A percentile compares a stretch with the other conserved stretches of the same genome.
These are phyloP conservation scores for Callipepla californica DNA, from an alignment of 2,113 vertebrate species.

Conservation along the genomic window DNA sequence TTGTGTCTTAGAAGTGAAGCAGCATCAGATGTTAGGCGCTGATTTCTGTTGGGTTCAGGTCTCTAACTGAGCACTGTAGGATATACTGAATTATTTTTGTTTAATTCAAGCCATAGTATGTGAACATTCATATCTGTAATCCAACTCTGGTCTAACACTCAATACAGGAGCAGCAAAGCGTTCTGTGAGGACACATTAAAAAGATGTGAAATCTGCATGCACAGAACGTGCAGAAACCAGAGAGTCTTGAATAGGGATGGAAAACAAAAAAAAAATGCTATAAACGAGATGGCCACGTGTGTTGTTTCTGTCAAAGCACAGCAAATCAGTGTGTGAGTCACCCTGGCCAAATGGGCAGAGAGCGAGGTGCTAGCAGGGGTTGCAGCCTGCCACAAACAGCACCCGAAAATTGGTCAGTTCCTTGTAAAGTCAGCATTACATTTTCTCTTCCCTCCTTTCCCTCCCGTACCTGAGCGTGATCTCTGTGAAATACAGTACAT, in stretches of 20 bases:
- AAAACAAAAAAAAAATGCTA: background rate
- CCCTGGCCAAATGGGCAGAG: background rate
- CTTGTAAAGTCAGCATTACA: too few relatives aligned
- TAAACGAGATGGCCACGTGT: background rate
- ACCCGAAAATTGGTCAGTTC: rapidly evolving
- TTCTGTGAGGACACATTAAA: background rate
- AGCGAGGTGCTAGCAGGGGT: background rate
- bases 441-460: too few relatives aligned
- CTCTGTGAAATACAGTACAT: background rate
- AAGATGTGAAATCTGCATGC: background rate
- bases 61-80: background rate
- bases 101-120: background rate
- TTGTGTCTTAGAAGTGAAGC: background rate
- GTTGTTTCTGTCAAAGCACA: background rate
- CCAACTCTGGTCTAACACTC: background rate
- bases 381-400: background rate
- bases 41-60: background rate
- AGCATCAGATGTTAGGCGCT: background rate
- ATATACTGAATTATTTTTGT: background rate
- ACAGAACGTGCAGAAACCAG: background rate
- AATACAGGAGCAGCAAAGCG: background rate
- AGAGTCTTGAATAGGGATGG: background rate
- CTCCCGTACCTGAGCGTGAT: background rate
- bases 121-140: background rate
- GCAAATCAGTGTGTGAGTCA: background rate